Conservation (phyloP, 1,140 invertebrate species). For the Bombus balteatus region DNA sequence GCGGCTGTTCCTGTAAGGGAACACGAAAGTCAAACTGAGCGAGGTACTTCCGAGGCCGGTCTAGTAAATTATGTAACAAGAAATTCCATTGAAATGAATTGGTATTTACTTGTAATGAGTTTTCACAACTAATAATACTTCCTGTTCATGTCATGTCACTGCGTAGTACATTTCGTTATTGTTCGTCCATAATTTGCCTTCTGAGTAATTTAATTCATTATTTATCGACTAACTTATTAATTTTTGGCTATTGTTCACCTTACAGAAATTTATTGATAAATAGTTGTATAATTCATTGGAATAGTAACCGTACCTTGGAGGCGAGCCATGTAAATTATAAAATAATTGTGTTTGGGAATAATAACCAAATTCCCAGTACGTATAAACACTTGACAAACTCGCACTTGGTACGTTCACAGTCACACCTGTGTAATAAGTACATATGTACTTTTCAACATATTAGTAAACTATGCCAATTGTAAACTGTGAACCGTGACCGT, state of each 20-base stretch:
- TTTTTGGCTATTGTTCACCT: background rate
- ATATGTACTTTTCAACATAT: too few relatives aligned
- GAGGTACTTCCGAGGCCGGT: background rate
- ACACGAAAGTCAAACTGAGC: slow-evolving; percentile 1
- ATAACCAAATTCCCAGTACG: too few relatives aligned
- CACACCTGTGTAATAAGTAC: too few relatives aligned
- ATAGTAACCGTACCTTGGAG: too few relatives aligned
- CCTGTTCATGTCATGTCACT: background rate
- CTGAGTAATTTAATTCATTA: slow-evolving; percentile 7
- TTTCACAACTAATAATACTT: slow-evolving; percentile 56
- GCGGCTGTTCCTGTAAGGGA: slow-evolving; percentile 3
- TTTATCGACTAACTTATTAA: background rate
- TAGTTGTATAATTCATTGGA: background rate
- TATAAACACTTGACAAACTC: too few relatives aligned
- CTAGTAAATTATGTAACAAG: slow-evolving; percentile 54
- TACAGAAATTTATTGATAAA: background rate
- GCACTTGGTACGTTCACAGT: too few relatives aligned
- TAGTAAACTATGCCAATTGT: too few relatives aligned
- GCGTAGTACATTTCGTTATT: background rate
- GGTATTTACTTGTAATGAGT: slow-evolving; percentile 50
- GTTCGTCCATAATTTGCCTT: background rate
- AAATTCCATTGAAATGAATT: slow-evolving; percentile 54
- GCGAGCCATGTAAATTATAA: too few relatives aligned
- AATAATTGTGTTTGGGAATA: too few relatives aligned
- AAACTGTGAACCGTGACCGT: too few relatives aligned